phyloP scores from a whole-genome alignment of 2,888 invertebrate species.

The Chouioia cunea region DNA sequence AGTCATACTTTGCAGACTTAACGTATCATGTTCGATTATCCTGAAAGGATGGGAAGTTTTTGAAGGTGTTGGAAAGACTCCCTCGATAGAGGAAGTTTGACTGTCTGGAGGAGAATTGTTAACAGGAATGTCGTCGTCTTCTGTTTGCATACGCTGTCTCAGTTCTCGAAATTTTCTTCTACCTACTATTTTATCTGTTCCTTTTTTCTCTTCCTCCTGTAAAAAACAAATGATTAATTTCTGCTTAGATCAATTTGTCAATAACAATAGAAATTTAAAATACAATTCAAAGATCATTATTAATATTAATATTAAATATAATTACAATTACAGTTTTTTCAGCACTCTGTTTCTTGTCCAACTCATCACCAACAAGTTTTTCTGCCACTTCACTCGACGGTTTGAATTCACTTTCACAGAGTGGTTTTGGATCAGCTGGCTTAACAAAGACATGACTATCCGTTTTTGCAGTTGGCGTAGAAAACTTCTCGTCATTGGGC shows the following conservation, averaged over 20 bases:
- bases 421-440: conserved; percentile 60
- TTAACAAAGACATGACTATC: conserved; percentile 61
- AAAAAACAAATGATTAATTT: conserved; percentile 8
- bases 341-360: conserved; percentile 53
- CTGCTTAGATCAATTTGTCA: no score
- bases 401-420: conserved; percentile 52
- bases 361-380: conserved; percentile 24
- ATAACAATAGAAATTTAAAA: no score
- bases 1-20: conserved; percentile 90
- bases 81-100: conserved; percentile 84
- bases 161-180: conserved; percentile 86
- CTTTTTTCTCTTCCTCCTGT: conserved; percentile 68
- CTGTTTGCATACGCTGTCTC: conserved; percentile 87
- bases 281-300: no score
- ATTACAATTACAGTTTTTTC: conserved; percentile 58
- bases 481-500: conserved; percentile 53
- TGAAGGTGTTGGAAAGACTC: conserved; percentile 76
- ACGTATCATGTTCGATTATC: conserved; percentile 88
- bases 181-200: conserved; percentile 60
- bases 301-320: background rate
- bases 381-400: conserved; percentile 14
- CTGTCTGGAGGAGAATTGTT: conserved; percentile 79
- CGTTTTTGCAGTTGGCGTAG: conserved; percentile 48
- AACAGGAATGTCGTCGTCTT: conserved; percentile 78
- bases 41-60: conserved; percentile 83